Conservation (phyloP, 2,797 vertebrate genomes). For the Benthosema pterotum region DNA sequence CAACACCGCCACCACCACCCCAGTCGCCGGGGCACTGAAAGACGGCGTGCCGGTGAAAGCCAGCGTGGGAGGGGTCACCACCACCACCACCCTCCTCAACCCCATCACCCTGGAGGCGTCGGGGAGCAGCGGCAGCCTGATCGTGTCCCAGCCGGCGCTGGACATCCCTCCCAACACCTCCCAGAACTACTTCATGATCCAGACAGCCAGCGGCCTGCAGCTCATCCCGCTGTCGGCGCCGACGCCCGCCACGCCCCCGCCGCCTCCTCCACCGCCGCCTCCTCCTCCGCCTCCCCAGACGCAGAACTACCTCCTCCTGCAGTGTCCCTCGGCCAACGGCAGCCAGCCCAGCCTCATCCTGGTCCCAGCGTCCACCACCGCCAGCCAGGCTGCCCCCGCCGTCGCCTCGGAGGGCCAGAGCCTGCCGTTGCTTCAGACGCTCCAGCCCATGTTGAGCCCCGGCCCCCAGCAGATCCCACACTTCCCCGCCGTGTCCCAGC, state of each 20-base stretch:
- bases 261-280: slow-evolving; percentile 76
- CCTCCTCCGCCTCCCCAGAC: slow-evolving; percentile 77
- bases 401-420: slow-evolving; percentile 62
- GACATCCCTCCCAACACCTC: slow-evolving; percentile 83
- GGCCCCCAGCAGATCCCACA: slow-evolving; percentile 74
- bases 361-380: slow-evolving; percentile 60
- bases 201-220: slow-evolving; percentile 88
- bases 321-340: slow-evolving; percentile 78
- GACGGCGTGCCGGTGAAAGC: slow-evolving; percentile 75
- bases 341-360: slow-evolving; percentile 82
- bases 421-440: slow-evolving; percentile 80
- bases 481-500: slow-evolving; percentile 75
- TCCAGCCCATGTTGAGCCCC: slow-evolving; percentile 82
- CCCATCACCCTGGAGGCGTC: slow-evolving; percentile 84
- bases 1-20: too few relatives aligned
- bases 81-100: slow-evolving; percentile 77
- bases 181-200: slow-evolving; percentile 93
- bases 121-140: slow-evolving; percentile 79
- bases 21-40: slow-evolving; percentile 23
- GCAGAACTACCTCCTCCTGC: slow-evolving; percentile 81
- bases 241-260: slow-evolving; percentile 71
- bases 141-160: slow-evolving; percentile 83
- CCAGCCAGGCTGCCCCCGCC: slow-evolving; percentile 57
- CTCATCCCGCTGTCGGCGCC: slow-evolving; percentile 87
- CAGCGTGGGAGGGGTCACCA: slow-evolving; percentile 68